A percentile compares a stretch with the other conserved stretches of the same genome.
Conservation (phyloP, 2,797 vertebrate genomes). For the Typhlichthys subterraneus region DNA sequence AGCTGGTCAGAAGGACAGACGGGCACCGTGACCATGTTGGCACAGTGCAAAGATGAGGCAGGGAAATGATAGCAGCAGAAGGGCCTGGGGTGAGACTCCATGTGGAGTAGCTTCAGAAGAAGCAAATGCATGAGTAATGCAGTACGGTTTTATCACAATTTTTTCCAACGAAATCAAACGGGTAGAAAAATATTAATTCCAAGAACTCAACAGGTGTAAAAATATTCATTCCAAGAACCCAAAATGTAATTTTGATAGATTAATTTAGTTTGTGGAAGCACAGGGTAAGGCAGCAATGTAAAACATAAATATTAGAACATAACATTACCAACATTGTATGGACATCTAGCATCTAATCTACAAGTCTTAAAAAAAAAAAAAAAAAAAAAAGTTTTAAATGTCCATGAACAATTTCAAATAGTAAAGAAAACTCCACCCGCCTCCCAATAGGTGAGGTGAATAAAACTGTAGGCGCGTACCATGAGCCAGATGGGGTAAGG, state of each 20-base stretch:
- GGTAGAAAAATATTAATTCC: too few relatives aligned
- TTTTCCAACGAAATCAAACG: too few relatives aligned
- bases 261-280: background rate
- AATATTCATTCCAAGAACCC: too few relatives aligned
- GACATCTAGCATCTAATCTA: too few relatives aligned
- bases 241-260: too few relatives aligned
- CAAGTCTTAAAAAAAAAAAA: too few relatives aligned
- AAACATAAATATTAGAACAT: background rate
- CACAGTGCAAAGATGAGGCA: background rate
- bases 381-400: too few relatives aligned
- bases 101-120: slow-evolving; percentile 15
- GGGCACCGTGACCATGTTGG: background rate
- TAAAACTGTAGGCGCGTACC: slow-evolving; percentile 73
- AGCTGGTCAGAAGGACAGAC: slow-evolving; percentile 22
- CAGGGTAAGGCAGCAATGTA: too few relatives aligned
- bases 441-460: background rate
- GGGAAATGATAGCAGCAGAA: background rate
- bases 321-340: background rate
- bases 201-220: too few relatives aligned
- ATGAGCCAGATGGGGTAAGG: slow-evolving; percentile 91
- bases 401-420: too few relatives aligned
- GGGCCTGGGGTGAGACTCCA: slow-evolving; percentile 16
- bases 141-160: background rate
- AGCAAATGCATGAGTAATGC: slow-evolving; percentile 13
- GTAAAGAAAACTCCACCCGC: background rate